These are phyloP conservation scores for Pangasius krempfi DNA, from an alignment of 2,797 vertebrate genomes.

Conservation along the genomic window DNA sequence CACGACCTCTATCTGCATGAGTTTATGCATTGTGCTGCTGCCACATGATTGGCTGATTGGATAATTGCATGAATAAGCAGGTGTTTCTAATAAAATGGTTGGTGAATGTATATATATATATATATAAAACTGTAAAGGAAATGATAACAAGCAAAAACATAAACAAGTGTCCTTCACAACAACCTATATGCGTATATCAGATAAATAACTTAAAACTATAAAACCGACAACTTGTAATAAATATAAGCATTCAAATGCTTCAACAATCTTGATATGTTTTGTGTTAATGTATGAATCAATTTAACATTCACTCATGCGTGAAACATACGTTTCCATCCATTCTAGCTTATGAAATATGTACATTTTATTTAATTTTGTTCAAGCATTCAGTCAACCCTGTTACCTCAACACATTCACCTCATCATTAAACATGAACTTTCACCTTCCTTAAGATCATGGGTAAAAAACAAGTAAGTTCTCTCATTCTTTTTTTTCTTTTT, in stretches of 20 bases:
- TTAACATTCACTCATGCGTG: background rate
- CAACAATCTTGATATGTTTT: background rate
- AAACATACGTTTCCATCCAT: background rate
- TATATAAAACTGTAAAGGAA: background rate
- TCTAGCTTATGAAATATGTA: background rate
- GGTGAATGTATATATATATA: background rate
- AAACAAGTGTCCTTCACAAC: background rate
- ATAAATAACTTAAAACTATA: background rate
- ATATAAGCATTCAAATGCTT: background rate
- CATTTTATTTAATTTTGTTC: background rate
- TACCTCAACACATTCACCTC: background rate
- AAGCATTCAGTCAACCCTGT: background rate
- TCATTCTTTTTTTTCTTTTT: background rate
- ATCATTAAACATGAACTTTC: background rate
- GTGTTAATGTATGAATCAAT: background rate
- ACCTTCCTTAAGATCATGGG: background rate
- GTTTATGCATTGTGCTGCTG: background rate
- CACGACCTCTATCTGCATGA: background rate
- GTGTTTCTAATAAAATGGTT: background rate
- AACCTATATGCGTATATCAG: background rate
- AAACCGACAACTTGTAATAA: background rate
- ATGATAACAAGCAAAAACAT: background rate
- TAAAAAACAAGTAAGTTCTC: background rate
- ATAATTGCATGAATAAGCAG: background rate
- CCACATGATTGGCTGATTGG: background rate